Conservation (phyloP, 2,888 invertebrate genomes). For the Epinotia demarniana region DNA sequence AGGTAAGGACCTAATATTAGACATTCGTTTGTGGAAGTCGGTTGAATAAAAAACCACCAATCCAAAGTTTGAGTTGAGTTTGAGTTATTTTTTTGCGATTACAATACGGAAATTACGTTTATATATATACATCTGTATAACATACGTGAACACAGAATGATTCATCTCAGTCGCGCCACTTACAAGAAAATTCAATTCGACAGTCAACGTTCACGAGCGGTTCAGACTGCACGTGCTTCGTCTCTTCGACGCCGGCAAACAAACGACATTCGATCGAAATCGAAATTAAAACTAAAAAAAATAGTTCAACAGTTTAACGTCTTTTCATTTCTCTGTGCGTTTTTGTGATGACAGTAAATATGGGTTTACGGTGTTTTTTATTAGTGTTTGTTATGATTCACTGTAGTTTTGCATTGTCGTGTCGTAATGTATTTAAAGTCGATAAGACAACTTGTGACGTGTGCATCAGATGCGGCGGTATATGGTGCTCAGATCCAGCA, state of each 20-base stretch:
- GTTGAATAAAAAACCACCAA: no score
- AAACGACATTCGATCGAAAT: slow-evolving; percentile 26
- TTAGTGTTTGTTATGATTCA: slow-evolving; percentile 61
- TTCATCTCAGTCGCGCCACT: slow-evolving; percentile 26
- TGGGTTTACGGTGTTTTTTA: slow-evolving; percentile 63
- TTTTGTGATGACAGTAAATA: slow-evolving; percentile 55
- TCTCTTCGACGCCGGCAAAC: slow-evolving; percentile 56
- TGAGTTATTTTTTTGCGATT: background rate
- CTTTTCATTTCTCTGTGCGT: background rate
- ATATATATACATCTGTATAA: background rate
- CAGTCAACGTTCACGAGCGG: slow-evolving; percentile 48
- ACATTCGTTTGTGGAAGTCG: background rate
- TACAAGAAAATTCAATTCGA: slow-evolving; percentile 1
- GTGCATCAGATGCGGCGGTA: slow-evolving; percentile 69
- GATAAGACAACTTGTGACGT: slow-evolving; percentile 64
- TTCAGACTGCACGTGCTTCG: slow-evolving; percentile 61
- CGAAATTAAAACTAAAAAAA: slow-evolving; percentile 16
- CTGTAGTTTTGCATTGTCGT: slow-evolving; percentile 63
- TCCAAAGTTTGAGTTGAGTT: no score
- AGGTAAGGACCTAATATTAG: no score
- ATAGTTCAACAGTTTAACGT: background rate
- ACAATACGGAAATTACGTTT: background rate
- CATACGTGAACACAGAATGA: slow-evolving; percentile 8
- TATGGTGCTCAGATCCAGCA: slow-evolving; percentile 66
- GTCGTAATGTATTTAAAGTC: slow-evolving; percentile 51